These are phyloP conservation scores for Zelostemma sp. DNA, from an alignment of 1,140 invertebrate genomes.

Conservation along the genomic window DNA sequence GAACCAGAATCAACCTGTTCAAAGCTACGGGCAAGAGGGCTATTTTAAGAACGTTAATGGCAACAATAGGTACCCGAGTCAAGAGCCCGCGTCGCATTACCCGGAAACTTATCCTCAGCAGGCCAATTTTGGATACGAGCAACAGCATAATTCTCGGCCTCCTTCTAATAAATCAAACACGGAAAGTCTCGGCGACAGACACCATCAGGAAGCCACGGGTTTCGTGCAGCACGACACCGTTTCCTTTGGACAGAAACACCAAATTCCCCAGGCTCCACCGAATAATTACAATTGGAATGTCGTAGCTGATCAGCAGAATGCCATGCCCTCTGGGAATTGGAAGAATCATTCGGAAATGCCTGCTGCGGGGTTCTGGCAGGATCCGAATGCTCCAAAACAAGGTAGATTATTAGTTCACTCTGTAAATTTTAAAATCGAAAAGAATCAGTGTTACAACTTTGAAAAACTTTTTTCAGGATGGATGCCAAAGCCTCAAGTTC, in stretches of 20 bases:
- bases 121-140: constrained; percentile 55
- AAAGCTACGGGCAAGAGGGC: constrained; percentile 50
- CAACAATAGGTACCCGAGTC: constrained; percentile 50
- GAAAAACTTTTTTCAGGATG: constrained; percentile 13
- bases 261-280: constrained; percentile 16
- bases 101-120: constrained; percentile 51
- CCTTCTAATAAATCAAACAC: constrained; percentile 39
- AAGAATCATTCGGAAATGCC: constrained; percentile 48
- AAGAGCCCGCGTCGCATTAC: constrained; percentile 49
- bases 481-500: constrained; percentile 20
- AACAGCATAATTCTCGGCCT: constrained; percentile 49
- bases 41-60: constrained; percentile 64
- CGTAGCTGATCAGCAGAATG: constrained; percentile 30
- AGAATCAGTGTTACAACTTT: no score
- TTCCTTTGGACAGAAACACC: constrained; percentile 32
- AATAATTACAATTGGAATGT: constrained; percentile 58
- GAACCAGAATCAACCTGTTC: constrained; percentile 51
- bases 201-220: constrained; percentile 20
- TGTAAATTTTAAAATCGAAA: background rate
- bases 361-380: constrained; percentile 48
- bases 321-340: constrained; percentile 40
- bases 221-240: constrained; percentile 19
- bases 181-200: constrained; percentile 48
- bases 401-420: background rate
- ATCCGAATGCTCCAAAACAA: constrained; percentile 41